Percentiles rank a stretch among this genome's conserved stretches.
Conservation (phyloP, 2,797 vertebrate genomes). For the Myiotriccus ornatus region DNA sequence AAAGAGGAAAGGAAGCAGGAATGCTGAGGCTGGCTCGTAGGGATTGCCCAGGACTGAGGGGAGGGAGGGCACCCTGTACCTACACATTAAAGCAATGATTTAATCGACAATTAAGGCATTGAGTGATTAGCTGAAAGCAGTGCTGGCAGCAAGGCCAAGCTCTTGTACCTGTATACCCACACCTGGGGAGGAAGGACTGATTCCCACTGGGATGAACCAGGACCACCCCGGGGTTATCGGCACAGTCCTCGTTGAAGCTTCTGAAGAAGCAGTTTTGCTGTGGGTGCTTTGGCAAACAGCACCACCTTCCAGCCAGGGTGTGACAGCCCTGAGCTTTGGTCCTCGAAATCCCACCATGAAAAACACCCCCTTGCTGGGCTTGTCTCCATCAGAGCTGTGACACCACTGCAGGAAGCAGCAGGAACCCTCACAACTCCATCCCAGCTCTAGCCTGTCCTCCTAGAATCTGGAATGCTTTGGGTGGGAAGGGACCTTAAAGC, state of each 20-base stretch:
- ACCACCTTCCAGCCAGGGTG: background rate
- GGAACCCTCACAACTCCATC: background rate
- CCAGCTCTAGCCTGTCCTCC: background rate
- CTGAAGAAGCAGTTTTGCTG: background rate
- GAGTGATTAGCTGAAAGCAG: background rate
- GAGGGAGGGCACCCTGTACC: background rate
- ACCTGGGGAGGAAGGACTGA: background rate
- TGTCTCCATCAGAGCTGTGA: background rate
- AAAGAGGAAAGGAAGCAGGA: background rate
- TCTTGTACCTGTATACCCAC: background rate
- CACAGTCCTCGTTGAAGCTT: background rate
- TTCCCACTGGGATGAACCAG: background rate
- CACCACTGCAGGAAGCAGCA: background rate
- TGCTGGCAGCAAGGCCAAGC: background rate
- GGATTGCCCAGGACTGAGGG: background rate
- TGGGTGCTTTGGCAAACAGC: background rate
- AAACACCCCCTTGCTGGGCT: background rate
- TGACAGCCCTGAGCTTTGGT: background rate
- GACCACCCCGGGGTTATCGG: background rate
- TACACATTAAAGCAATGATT: background rate
- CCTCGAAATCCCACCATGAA: background rate
- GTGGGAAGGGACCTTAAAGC: background rate
- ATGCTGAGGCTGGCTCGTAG: background rate
- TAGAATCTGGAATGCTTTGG: background rate
- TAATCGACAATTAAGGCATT: background rate